Evolutionary conservation across 2,888 invertebrate species (phyloP).

Genomic region (Ennomos quercinarius): DNA sequence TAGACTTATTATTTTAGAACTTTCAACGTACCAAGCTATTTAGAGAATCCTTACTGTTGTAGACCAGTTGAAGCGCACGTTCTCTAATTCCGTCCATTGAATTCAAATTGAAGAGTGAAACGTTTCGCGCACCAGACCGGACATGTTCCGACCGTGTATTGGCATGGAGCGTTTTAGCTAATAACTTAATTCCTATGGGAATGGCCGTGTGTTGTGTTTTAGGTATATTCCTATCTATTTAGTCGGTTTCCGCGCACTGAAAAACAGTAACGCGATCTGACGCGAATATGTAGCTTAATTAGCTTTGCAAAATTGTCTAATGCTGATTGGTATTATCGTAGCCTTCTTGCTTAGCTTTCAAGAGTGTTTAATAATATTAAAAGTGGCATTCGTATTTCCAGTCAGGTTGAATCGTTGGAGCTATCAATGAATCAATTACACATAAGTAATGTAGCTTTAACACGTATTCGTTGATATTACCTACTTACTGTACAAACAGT

Average conservation of each 20-base stretch:
- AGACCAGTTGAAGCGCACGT: conserved; percentile 52
- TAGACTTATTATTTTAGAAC: too few species aligned
- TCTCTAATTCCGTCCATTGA: conserved; percentile 80
- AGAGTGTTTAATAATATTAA: too few species aligned
- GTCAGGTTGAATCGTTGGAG: too few species aligned
- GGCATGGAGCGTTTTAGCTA: conserved; percentile 73
- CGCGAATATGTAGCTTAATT: too few species aligned
- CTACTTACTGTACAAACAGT: too few species aligned
- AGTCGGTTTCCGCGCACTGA: conserved; percentile 41
- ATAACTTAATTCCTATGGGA: conserved; percentile 83
- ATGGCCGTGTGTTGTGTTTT: conserved; percentile 66
- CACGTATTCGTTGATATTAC: too few species aligned
- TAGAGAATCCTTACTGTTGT: conserved; percentile 17
- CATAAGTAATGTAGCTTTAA: too few species aligned
- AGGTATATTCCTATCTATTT: conserved; percentile 39
- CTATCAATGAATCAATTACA: too few species aligned
- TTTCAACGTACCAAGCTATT: too few species aligned
- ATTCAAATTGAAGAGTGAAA: conserved; percentile 82
- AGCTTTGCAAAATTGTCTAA: too few species aligned
- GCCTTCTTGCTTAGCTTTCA: neutral
- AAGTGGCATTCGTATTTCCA: too few species aligned
- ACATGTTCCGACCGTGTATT: conserved; percentile 64
- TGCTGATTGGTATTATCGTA: too few species aligned
- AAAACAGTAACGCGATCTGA: neutral
- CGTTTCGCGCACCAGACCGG: conserved; percentile 55